Percentiles rank a stretch among this genome's conserved stretches.
These are phyloP conservation scores for Psittacus erithacus DNA, from an alignment of 2,113 vertebrate genomes.

Conservation along the genomic window DNA sequence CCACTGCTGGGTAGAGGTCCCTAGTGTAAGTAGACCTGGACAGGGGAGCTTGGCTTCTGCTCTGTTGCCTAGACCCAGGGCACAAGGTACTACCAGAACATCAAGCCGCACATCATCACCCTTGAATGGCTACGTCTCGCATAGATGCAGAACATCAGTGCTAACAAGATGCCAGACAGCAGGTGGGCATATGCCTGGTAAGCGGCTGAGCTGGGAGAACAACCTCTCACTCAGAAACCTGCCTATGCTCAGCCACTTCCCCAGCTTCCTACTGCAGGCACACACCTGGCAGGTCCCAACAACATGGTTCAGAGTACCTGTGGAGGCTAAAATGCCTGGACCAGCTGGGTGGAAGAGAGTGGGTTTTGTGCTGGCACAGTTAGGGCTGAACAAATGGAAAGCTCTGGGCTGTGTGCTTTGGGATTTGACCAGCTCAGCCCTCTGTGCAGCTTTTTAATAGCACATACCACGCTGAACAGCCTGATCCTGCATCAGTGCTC, in stretches of 20 bases:
- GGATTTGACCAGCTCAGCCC: background rate
- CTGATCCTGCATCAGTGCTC: background rate
- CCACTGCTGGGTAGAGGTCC: background rate
- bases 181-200: rapidly evolving
- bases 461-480: background rate
- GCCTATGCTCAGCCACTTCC: background rate
- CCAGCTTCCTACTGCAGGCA: background rate
- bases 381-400: background rate
- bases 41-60: background rate
- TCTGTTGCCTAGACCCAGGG: background rate
- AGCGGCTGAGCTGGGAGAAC: rapidly evolving
- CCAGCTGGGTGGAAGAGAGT: background rate
- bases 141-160: background rate
- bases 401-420: background rate
- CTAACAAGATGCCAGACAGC: background rate
- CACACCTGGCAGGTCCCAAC: background rate
- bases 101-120: background rate
- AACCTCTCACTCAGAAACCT: background rate
- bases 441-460: rapidly evolving
- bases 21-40: background rate
- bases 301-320: background rate
- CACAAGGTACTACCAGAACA: background rate
- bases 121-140: background rate
- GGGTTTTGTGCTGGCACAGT: background rate
- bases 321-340: background rate